phyloP scores from a whole-genome alignment of 2,888 invertebrate species.

The Ophioninae sp. region DNA sequence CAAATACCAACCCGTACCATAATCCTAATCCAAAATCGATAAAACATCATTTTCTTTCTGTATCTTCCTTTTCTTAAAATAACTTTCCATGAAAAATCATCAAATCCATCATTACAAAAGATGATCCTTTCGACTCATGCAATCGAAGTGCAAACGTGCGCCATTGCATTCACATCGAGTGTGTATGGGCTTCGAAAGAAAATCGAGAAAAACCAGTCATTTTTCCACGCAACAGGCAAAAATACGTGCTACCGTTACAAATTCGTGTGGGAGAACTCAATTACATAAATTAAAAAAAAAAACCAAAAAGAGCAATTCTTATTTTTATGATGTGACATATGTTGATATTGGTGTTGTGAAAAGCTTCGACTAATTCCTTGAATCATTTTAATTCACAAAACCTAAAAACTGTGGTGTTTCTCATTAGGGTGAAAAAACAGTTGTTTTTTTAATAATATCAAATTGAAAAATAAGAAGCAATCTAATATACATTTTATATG shows the following conservation, averaged over 20 bases:
- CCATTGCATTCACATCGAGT: slow-evolving; percentile 30
- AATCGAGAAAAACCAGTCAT: slow-evolving; percentile 7
- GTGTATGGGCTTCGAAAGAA: slow-evolving; percentile 14
- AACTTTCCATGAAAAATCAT: neutral
- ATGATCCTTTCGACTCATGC: slow-evolving; percentile 29
- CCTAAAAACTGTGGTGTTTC: no score
- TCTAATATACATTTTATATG: no score
- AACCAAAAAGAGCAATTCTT: neutral
- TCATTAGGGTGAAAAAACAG: no score
- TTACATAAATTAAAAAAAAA: slow-evolving; percentile 5
- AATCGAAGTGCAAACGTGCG: slow-evolving; percentile 49
- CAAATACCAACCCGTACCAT: no score
- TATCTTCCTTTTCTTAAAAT: no score
- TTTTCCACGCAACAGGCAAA: neutral
- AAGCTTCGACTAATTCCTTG: slow-evolving; percentile 24
- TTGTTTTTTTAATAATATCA: no score
- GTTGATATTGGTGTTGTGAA: slow-evolving; percentile 48
- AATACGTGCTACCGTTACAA: slow-evolving; percentile 39
- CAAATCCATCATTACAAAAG: neutral
- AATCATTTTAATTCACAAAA: slow-evolving; percentile 29
- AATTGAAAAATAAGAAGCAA: no score
- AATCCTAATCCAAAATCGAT: no score
- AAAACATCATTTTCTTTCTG: no score
- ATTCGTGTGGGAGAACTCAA: neutral
- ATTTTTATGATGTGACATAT: slow-evolving; percentile 36